Conservation (phyloP, 2,888 invertebrate species). For the Eucriotettix oculatus region DNA sequence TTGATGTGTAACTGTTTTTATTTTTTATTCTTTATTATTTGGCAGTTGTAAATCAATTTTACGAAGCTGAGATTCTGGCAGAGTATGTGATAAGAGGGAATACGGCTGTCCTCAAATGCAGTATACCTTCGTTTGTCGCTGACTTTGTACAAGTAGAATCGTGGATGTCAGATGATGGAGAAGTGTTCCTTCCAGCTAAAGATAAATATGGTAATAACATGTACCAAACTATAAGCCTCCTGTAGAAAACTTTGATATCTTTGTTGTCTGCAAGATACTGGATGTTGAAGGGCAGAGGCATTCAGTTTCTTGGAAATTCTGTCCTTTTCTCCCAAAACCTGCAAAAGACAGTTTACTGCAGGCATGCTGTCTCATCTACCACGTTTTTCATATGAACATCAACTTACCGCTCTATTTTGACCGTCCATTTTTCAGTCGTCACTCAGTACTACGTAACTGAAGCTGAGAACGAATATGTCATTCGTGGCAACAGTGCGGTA, state of each 20-base stretch:
- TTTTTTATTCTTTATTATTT: constrained; percentile 9
- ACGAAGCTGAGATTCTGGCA: constrained; percentile 53
- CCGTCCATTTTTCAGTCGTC: constrained; percentile 35
- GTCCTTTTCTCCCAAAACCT: no score
- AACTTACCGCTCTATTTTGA: no score
- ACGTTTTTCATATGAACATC: no score
- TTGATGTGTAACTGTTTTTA: no score
- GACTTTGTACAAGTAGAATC: constrained; percentile 54
- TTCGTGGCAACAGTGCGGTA: constrained; percentile 53
- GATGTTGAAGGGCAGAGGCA: no score
- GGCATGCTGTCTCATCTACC: no score
- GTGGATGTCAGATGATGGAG: constrained; percentile 35
- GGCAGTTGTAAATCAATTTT: constrained; percentile 54
- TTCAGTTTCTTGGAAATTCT: no score
- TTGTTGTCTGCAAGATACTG: no score
- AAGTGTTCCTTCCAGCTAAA: constrained; percentile 7
- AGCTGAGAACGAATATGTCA: constrained; percentile 55
- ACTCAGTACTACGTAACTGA: constrained; percentile 56
- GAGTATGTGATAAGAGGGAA: constrained; percentile 60
- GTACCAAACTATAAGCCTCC: not conserved
- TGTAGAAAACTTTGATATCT: not conserved
- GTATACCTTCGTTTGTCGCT: constrained; percentile 56
- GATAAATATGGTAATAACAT: constrained; percentile 10
- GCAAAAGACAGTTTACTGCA: no score
- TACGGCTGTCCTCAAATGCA: constrained; percentile 53